These are phyloP conservation scores for Tetramorium alpestre DNA, from an alignment of 1,140 invertebrate genomes.

Conservation along the genomic window DNA sequence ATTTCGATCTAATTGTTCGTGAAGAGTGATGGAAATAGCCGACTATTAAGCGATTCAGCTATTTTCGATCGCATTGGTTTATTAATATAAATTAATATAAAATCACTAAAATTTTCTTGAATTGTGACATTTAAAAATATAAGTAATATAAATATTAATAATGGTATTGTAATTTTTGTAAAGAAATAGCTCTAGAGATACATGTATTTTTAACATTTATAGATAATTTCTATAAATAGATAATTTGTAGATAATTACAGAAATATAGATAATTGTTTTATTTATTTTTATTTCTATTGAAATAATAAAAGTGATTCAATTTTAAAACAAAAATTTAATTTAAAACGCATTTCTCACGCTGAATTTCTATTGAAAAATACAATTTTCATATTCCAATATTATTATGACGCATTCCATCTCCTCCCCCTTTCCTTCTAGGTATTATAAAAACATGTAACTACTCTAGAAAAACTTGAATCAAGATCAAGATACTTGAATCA, in stretches of 20 bases:
- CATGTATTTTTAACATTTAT: neutral
- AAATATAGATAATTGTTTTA: too few species aligned
- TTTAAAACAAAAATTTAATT: neutral
- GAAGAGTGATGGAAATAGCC: neutral
- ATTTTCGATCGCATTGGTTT: too few species aligned
- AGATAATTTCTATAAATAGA: too few species aligned
- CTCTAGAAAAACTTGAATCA: neutral
- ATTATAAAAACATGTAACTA: neutral
- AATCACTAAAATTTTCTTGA: too few species aligned
- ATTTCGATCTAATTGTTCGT: neutral
- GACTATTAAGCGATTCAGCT: too few species aligned
- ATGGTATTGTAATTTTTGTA: neutral
- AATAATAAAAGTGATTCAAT: neutral
- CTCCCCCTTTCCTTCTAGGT: too few species aligned
- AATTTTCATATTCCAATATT: neutral
- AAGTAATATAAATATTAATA: neutral
- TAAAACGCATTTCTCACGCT: neutral
- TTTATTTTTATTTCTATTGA: neutral
- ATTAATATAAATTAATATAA: too few species aligned
- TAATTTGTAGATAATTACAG: too few species aligned
- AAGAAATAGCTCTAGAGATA: neutral
- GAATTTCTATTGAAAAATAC: neutral
- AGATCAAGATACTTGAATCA: too few species aligned
- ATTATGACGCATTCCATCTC: neutral
- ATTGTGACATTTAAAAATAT: too few species aligned